Percentiles rank a stretch among this genome's conserved stretches.
These are phyloP conservation scores for Crenuchus spilurus DNA, from an alignment of 2,797 vertebrate species.

Conservation along the genomic window DNA sequence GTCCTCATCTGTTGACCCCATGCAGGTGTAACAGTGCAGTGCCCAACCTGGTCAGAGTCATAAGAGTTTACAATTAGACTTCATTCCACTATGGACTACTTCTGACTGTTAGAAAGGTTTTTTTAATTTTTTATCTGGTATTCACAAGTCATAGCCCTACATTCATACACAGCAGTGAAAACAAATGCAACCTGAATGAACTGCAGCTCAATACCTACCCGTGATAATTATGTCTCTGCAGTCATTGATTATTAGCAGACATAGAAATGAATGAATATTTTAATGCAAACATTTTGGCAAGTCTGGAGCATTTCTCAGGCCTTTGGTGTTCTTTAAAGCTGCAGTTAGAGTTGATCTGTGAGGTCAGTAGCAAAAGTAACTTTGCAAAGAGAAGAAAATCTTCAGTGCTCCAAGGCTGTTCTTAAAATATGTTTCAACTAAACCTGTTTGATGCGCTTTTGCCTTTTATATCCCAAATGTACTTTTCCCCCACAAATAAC, in stretches of 20 bases:
- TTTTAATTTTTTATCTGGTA: no score
- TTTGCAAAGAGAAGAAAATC: neutral
- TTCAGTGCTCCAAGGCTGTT: neutral
- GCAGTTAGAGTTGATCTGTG: neutral
- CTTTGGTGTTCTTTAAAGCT: neutral
- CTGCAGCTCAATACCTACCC: no score
- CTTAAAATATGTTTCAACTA: conserved; percentile 13
- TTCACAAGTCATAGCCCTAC: no score
- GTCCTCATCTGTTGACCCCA: conserved; percentile 86
- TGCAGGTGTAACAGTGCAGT: conserved; percentile 86
- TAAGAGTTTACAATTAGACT: neutral
- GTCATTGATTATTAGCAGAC: neutral
- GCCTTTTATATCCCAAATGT: conserved; percentile 15
- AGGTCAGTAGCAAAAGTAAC: conserved; percentile 12
- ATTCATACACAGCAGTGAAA: no score
- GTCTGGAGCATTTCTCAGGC: neutral
- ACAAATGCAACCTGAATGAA: no score
- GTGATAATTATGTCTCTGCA: no score
- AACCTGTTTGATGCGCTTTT: conserved; percentile 13
- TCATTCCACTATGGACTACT: neutral
- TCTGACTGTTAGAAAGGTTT: no score
- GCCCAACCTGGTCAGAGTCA: conserved; percentile 73
- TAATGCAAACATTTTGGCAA: neutral
- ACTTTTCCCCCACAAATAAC: conserved; percentile 12
- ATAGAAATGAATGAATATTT: neutral